Conservation (phyloP, 2,797 vertebrate genomes). For the Sphenodon punctatus region DNA sequence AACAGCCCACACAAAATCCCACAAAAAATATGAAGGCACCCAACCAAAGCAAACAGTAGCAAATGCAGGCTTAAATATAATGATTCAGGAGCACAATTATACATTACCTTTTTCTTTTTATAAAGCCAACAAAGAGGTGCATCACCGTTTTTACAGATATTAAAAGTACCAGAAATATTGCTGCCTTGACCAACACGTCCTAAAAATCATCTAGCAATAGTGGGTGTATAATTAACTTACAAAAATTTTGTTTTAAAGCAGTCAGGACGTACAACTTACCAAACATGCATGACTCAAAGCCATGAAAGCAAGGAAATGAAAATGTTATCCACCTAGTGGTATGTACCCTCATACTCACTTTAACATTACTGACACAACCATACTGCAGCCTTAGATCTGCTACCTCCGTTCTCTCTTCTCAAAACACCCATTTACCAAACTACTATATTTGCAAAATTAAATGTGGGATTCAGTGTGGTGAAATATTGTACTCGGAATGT, state of each 20-base stretch:
- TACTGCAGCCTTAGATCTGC: neutral
- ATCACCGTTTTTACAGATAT: neutral
- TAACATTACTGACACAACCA: too few relatives aligned
- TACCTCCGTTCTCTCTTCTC: neutral
- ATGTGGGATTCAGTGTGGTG: too few relatives aligned
- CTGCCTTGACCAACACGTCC: neutral
- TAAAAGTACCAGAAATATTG: neutral
- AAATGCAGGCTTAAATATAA: neutral
- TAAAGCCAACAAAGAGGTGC: neutral
- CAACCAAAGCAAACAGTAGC: neutral
- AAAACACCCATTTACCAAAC: too few relatives aligned
- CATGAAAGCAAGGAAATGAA: too few relatives aligned
- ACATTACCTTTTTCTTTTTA: neutral
- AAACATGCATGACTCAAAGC: too few relatives aligned
- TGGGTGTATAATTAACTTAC: too few relatives aligned
- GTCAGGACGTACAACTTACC: too few relatives aligned
- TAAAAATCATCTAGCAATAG: neutral
- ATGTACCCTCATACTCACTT: too few relatives aligned
- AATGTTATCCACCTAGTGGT: too few relatives aligned
- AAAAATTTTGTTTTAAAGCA: too few relatives aligned
- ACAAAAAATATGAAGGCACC: neutral
- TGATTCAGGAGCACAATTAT: neutral
- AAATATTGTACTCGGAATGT: too few relatives aligned
- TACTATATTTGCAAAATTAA: too few relatives aligned
- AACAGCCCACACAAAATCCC: neutral